phyloP scores from a whole-genome alignment of 2,113 vertebrate species.

The Carettochelys insculpta region DNA sequence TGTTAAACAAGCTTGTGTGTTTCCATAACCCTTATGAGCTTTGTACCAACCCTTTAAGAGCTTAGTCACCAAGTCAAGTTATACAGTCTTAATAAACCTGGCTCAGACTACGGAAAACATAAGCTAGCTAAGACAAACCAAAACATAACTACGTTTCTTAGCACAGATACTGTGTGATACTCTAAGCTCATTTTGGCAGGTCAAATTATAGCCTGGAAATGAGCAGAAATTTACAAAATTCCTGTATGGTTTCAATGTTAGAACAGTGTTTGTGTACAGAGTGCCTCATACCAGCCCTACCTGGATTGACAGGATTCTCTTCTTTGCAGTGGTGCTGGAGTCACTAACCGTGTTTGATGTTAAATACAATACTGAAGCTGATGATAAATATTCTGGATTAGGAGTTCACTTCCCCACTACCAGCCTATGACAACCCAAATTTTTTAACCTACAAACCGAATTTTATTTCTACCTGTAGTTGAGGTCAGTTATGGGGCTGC shows the following conservation, averaged over 20 bases:
- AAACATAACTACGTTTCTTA: background rate
- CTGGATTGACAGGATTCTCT: background rate
- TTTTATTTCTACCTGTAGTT: background rate
- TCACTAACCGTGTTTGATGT: background rate
- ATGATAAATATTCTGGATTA: background rate
- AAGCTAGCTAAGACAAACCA: background rate
- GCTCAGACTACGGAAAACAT: too few species aligned
- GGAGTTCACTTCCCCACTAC: background rate
- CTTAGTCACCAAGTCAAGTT: background rate
- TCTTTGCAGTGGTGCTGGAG: background rate
- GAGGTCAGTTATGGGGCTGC: background rate
- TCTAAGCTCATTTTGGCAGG: background rate
- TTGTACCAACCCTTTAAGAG: background rate
- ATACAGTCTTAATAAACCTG: background rate
- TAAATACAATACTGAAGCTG: background rate
- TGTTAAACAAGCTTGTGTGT: background rate
- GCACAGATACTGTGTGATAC: fast-evolving
- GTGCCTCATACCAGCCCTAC: background rate
- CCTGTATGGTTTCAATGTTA: background rate
- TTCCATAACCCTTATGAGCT: background rate
- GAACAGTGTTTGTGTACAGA: background rate
- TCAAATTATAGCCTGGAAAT: background rate
- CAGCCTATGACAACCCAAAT: background rate
- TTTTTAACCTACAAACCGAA: background rate
- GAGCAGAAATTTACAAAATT: background rate